Evolutionary conservation across 2,888 invertebrate species (phyloP).

Genomic region (Tethea ocularis): DNA sequence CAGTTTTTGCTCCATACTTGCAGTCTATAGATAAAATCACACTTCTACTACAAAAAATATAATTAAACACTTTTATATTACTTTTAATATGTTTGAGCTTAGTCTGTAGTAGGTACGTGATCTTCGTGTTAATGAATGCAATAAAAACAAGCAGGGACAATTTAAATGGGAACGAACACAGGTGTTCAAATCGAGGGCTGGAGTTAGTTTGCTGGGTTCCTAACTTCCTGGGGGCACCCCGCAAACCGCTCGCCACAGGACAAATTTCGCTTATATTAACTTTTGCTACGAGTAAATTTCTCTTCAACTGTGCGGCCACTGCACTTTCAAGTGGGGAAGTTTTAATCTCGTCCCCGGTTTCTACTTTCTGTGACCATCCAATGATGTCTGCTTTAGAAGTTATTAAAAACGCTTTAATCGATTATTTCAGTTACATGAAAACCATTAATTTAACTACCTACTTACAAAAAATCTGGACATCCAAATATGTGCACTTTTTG

Average conservation of each 20-base stretch:
- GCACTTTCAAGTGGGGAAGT: constrained; percentile 77
- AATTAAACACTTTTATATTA: constrained; percentile 54
- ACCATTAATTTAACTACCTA: not conserved
- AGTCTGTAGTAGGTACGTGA: not conserved
- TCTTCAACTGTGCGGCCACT: constrained; percentile 70
- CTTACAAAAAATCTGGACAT: no score
- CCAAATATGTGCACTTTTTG: no score
- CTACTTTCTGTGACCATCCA: constrained; percentile 41
- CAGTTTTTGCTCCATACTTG: constrained; percentile 55
- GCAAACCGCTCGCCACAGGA: constrained; percentile 67
- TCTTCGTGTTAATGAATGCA: constrained; percentile 25
- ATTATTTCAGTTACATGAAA: not conserved
- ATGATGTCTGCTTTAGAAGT: not conserved
- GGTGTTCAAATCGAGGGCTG: constrained; percentile 48
- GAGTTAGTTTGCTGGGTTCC: constrained; percentile 56
- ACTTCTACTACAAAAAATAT: constrained; percentile 49
- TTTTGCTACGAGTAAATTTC: constrained; percentile 78
- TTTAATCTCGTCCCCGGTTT: constrained; percentile 70
- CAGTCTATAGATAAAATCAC: constrained; percentile 51
- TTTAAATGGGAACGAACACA: constrained; percentile 50
- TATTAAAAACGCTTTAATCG: not conserved
- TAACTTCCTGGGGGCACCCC: constrained; percentile 56
- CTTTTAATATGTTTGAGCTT: constrained; percentile 29
- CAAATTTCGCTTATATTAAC: constrained; percentile 81
- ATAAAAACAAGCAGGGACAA: constrained; percentile 31